These are phyloP conservation scores for Harmothoe impar DNA, from an alignment of 2,888 invertebrate species.

Conservation along the genomic window DNA sequence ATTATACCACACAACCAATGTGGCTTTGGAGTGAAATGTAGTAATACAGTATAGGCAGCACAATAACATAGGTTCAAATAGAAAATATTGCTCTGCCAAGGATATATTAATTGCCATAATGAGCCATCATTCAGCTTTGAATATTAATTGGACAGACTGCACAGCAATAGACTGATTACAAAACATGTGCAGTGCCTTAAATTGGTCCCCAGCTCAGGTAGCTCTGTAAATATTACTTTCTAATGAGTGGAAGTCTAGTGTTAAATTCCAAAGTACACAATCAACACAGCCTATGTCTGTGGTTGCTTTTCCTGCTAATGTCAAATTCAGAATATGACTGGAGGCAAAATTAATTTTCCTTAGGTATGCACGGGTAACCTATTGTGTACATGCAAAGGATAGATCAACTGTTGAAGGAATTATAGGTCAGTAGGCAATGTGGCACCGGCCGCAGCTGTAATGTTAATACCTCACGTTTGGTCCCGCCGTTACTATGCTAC, in stretches of 20 bases:
- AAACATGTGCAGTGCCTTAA: not conserved
- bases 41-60: too few relatives aligned
- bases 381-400: not conserved
- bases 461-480: too few relatives aligned
- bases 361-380: not conserved
- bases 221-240: not conserved
- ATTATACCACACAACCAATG: too few relatives aligned
- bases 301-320: conserved; percentile 1
- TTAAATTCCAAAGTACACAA: not conserved
- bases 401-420: not conserved
- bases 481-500: too few relatives aligned
- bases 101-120: too few relatives aligned
- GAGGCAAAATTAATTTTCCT: conserved; percentile 42
- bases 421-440: not conserved
- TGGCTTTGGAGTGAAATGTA: too few relatives aligned
- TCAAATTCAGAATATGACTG: conserved; percentile 19
- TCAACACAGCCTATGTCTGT: not conserved
- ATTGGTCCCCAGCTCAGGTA: not conserved
- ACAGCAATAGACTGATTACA: not conserved
- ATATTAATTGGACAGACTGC: conserved; percentile 1
- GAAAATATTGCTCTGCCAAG: too few relatives aligned
- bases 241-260: not conserved
- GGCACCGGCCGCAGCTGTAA: not conserved
- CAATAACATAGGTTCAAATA: too few relatives aligned
- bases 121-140: too few relatives aligned